phyloP scores from a whole-genome alignment of 2,797 vertebrate species.

The Sebastes diaconus region DNA sequence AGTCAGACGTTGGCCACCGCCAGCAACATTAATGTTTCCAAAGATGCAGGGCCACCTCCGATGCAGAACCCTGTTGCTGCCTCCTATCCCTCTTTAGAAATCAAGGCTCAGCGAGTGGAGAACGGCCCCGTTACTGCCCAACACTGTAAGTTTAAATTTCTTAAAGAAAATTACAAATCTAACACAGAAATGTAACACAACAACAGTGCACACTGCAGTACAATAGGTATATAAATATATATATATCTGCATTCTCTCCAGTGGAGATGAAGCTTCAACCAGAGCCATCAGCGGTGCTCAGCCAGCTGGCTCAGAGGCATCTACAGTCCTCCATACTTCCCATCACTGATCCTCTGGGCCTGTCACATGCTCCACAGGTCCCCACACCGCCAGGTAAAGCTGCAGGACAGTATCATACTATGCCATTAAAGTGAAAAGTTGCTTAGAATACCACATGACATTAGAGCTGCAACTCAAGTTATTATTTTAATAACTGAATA shows the following conservation, averaged over 20 bases:
- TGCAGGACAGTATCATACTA: neutral
- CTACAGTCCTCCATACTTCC: constrained; percentile 71
- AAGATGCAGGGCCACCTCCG: constrained; percentile 65
- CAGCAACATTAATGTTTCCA: constrained; percentile 68
- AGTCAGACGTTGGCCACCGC: constrained; percentile 65
- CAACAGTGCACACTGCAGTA: neutral
- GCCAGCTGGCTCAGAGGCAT: constrained; percentile 92
- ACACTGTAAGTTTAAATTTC: constrained; percentile 67
- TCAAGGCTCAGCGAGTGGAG: constrained; percentile 83
- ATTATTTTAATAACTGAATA: neutral
- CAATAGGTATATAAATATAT: neutral
- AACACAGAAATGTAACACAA: neutral
- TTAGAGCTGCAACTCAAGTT: neutral
- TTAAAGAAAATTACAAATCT: neutral
- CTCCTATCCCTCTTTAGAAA: constrained; percentile 82
- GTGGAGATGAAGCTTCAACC: constrained; percentile 95
- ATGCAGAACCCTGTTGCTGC: constrained; percentile 60
- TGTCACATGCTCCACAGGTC: constrained; percentile 77
- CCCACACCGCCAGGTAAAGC: constrained; percentile 82
- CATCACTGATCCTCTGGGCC: constrained; percentile 74
- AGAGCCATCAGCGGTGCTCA: constrained; percentile 94
- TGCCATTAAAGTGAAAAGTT: neutral
- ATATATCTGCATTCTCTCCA: constrained; percentile 25
- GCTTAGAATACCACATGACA: neutral
- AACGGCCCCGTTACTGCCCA: constrained; percentile 67